Evolutionary conservation across 2,797 vertebrate species (phyloP), one percentile per base, ranked within the genome.

Genomic region (Eulemur coronatus): DNA sequence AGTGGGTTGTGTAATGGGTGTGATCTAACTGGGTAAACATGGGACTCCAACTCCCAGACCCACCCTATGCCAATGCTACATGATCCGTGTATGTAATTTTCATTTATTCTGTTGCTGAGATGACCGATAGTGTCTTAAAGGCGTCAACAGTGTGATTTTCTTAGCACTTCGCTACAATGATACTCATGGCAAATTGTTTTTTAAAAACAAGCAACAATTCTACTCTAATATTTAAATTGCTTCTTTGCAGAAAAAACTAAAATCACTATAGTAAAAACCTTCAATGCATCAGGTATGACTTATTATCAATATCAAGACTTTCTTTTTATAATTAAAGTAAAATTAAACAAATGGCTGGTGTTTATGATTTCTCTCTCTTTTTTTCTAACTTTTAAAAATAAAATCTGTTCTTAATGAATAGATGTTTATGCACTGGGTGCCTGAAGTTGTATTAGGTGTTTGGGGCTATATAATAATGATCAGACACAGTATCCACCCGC

Each of bases 231-330:
- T 95, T 97, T 97, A 97, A 96, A 89, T 59, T 96, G 30, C 3
- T 95, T 98, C 98, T 97, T 96, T 78, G 24, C 88, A 90, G 89
- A 93, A 84, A 92, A 92, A 94, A 89, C 72, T 89, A 85, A 10
- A 97, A 96, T 97, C 86, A 97, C 96, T 97, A 91, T 95, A 92
- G 96, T 98, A 97, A 97, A 96, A 50, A 95, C 78, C 93, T 95
- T 82, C 97, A 85, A 95, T 97, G 75, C 69, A 98, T 67, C 96
- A 98, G 97, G 93, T 98, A 98, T 95, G 93, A 50, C n/a, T 98
- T 98, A 97, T 91, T 80, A 96, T 65, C 88, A 80, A 93, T 97
- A 96, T 95, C 82, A 94, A 81, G 96, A 96, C 76, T 96, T 14
- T 97, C 75, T 94, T 97, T 95, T 80, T 96, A 81, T 96, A 91